Evolutionary conservation across 2,888 invertebrate genomes (phyloP).

Genomic region (Argyresthia goedartella): DNA sequence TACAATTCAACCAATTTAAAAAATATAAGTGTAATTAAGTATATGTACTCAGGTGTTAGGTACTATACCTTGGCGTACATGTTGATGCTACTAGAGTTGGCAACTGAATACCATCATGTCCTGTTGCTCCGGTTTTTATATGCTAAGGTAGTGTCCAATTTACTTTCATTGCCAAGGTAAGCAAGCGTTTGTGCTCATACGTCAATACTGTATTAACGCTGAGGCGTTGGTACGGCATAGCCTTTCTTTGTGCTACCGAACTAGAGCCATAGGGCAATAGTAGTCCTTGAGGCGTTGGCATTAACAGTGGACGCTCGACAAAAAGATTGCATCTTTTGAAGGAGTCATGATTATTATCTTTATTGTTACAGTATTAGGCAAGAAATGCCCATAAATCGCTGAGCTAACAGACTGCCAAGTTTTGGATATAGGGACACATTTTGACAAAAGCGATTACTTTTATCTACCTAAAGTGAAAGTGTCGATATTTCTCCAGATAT

Average conservation of each 20-base stretch:
- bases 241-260: constrained; percentile 33
- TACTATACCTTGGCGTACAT: constrained; percentile 60
- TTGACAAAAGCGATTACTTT: too few relatives aligned
- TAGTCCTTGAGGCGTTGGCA: neutral
- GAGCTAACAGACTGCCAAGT: too few relatives aligned
- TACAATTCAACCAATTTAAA: too few relatives aligned
- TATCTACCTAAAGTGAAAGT: too few relatives aligned
- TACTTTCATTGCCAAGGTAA: constrained; percentile 67
- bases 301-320: neutral
- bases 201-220: constrained; percentile 22
- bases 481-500: too few relatives aligned
- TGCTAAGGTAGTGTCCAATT: constrained; percentile 42
- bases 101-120: constrained; percentile 61
- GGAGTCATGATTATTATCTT: neutral
- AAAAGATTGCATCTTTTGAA: neutral
- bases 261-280: neutral
- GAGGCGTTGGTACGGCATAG: constrained; percentile 55
- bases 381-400: too few relatives aligned
- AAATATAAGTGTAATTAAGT: too few relatives aligned
- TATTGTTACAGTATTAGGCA: neutral
- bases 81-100: constrained; percentile 60
- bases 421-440: too few relatives aligned
- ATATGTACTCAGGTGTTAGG: neutral
- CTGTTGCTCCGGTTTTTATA: constrained; percentile 63
- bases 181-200: constrained; percentile 22